A percentile compares a stretch with the other conserved stretches of the same genome.
These are phyloP conservation scores for Shinisaurus crocodilurus DNA, from an alignment of 2,113 vertebrate species.

Conservation along the genomic window DNA sequence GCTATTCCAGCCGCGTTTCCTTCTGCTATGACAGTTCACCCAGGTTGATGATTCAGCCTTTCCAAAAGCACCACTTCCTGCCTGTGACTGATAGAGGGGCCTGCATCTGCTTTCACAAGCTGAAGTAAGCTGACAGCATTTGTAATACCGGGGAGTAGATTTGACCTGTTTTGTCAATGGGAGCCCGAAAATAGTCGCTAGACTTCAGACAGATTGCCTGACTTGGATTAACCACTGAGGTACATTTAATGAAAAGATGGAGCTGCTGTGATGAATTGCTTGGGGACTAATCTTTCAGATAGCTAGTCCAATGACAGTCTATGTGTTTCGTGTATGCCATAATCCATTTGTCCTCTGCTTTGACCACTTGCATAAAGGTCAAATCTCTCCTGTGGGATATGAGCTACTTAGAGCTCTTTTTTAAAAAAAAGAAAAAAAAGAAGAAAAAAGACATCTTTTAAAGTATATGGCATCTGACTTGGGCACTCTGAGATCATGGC, in stretches of 20 bases:
- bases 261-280: neutral
- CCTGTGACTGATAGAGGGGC: neutral
- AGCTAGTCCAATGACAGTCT: neutral
- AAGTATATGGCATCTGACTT: neutral
- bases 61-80: neutral
- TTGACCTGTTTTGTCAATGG: neutral
- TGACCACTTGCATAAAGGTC: constrained; percentile 20
- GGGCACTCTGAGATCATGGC: neutral
- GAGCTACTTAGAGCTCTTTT: neutral
- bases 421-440: too few species aligned
- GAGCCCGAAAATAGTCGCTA: neutral
- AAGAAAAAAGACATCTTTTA: neutral
- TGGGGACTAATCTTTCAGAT: neutral
- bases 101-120: neutral
- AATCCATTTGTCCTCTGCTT: neutral
- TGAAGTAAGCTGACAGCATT: fast-evolving
- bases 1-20: neutral
- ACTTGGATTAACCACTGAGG: neutral
- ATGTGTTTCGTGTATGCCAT: neutral
- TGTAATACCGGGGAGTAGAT: neutral
- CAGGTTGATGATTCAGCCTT: neutral
- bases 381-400: neutral
- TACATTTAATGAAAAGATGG: neutral
- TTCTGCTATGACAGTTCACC: neutral
- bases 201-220: neutral